Evolutionary conservation across 2,888 invertebrate genomes (phyloP).

Genomic region (Pyralis farinalis): DNA sequence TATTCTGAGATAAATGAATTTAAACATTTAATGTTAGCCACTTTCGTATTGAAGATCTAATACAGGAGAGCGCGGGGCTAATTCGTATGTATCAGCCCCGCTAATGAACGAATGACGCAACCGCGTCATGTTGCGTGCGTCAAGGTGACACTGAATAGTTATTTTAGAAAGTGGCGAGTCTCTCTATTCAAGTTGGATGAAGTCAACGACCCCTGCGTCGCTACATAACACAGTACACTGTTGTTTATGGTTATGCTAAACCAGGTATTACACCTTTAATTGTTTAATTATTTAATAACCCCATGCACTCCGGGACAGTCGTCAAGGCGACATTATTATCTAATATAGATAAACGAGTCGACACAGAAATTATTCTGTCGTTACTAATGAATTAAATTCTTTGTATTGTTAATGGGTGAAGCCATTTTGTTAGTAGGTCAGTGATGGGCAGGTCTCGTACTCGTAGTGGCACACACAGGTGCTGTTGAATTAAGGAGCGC

Average conservation of each 20-base stretch:
- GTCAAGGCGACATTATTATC: constrained; percentile 26
- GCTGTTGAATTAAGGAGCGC: constrained; percentile 22
- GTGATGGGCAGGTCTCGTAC: constrained; percentile 39
- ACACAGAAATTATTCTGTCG: constrained; percentile 32
- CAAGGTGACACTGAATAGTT: constrained; percentile 70
- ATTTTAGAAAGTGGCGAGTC: constrained; percentile 72
- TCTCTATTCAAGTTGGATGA: constrained; percentile 45
- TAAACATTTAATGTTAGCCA: too few relatives aligned
- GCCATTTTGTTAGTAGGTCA: constrained; percentile 66
- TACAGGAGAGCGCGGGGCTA: neutral
- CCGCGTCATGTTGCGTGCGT: constrained; percentile 56
- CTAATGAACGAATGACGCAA: constrained; percentile 55
- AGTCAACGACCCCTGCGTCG: constrained; percentile 56
- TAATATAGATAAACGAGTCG: constrained; percentile 32
- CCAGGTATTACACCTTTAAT: constrained; percentile 4
- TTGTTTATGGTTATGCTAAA: constrained; percentile 15
- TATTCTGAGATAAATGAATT: too few relatives aligned
- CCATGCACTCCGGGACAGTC: neutral
- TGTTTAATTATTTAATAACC: constrained; percentile 1
- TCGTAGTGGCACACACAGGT: constrained; percentile 43
- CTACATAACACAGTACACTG: constrained; percentile 20
- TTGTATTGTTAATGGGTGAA: constrained; percentile 41
- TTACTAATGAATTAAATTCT: constrained; percentile 28
- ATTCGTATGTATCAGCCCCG: constrained; percentile 26
- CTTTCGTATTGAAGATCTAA: neutral